Base-by-base conservation (phyloP, 1,140 invertebrate genomes). In the Hirudo medicinalis region DNA sequence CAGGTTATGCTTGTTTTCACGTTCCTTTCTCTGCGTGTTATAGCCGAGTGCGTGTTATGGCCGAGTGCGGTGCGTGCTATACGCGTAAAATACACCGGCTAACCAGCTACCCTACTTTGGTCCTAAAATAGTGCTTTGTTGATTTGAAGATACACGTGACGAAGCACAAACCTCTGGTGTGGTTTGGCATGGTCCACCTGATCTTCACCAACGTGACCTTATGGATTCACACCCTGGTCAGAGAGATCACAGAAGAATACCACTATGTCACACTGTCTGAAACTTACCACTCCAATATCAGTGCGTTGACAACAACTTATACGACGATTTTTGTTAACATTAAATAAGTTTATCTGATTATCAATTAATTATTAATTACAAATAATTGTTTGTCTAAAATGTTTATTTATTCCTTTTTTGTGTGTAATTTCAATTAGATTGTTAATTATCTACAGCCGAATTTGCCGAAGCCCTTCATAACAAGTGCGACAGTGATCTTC, bases 231-330 rank as follows among this genome's bases (percentile, higher is more conserved):
- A 71, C 55, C 77, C 78, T 77, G 71, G 78, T 79, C 32, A 78
- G 73, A 0, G 79, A 79, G 54, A 76, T 76, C n/a, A 78, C 76
- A n/a, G 74, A 74, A 40, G 66, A 54, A n/a, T 72, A 60, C 32
- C 15, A 54, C 43, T 49, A 71, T 20, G 54, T n/a, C 19, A 20
- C 43, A 19, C 54, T 57, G 32, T 25, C 54, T 9, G 49, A 71
- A 20, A 17, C 71, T 15, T 57, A 71, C 32, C 27, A 11, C 29
- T 22, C 57, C 1, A 63, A 63, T 63, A 63, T 22, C 19, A 63
- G 57, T 63, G 29, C 0, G 57, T 63, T 49, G 43, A 36, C 43
- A 13, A 49, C 0, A 49, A 49, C 15, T 49, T 49, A n/a, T n/a
- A n/a, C n/a, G n/a, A n/a, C 11, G 9, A 15, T 1, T 49, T 49